phyloP scores from a whole-genome alignment of 2,888 invertebrate genomes.

The Stenurella melanura region DNA sequence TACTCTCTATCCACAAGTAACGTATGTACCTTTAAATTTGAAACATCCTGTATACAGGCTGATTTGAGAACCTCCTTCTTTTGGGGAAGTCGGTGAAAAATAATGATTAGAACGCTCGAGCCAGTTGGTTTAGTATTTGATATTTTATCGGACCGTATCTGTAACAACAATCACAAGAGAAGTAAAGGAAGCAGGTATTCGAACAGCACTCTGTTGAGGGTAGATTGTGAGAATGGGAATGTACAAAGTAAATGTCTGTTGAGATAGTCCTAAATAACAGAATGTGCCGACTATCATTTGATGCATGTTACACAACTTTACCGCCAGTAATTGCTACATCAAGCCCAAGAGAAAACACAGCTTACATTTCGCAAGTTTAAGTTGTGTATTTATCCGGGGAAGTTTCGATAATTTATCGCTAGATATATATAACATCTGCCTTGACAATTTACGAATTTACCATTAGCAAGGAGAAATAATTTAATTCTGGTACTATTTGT shows the following conservation, averaged over 20 bases:
- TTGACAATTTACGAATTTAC: too few relatives aligned
- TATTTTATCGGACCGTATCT: not conserved
- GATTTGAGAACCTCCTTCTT: too few relatives aligned
- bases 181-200: not conserved
- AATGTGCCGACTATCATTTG: conserved; percentile 14
- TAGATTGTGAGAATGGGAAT: conserved; percentile 11
- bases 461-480: too few relatives aligned
- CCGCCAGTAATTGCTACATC: conserved; percentile 5
- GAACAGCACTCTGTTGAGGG: not conserved
- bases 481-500: too few relatives aligned
- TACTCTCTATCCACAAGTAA: too few relatives aligned
- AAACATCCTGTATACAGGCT: too few relatives aligned
- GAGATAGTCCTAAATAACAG: conserved; percentile 7
- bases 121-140: not conserved
- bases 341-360: not conserved
- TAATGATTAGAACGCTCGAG: not conserved
- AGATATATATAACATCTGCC: not conserved
- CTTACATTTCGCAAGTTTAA: not conserved
- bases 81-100: too few relatives aligned
- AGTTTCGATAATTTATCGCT: conserved; percentile 15
- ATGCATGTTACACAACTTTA: conserved; percentile 22
- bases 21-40: too few relatives aligned
- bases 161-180: too few relatives aligned
- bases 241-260: conserved; percentile 2
- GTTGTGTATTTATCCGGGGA: not conserved